These are phyloP conservation scores for Valencia hispanica DNA, from an alignment of 2,797 vertebrate genomes.

Conservation along the genomic window DNA sequence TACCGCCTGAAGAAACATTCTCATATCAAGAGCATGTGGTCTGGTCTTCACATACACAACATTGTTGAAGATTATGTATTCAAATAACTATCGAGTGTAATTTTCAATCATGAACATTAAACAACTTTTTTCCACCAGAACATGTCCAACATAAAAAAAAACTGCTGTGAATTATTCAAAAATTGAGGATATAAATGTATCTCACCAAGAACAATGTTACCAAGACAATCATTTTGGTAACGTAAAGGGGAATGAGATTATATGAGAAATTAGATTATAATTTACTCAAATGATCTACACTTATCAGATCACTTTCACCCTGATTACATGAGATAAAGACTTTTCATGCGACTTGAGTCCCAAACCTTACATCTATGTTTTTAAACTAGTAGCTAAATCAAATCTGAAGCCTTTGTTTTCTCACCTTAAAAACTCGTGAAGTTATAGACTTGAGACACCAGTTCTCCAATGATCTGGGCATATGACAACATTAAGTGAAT, in stretches of 20 bases:
- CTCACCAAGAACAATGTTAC: neutral
- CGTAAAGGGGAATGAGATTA: neutral
- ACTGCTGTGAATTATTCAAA: neutral
- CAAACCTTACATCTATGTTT: neutral
- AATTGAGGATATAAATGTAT: neutral
- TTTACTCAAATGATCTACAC: neutral
- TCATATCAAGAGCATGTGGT: neutral
- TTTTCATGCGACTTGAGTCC: neutral
- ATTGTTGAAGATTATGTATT: neutral
- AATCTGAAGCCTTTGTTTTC: neutral
- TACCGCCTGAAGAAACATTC: neutral
- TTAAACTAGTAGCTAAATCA: too few relatives aligned
- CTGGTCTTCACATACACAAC: neutral
- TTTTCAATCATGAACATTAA: neutral
- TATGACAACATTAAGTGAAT: neutral
- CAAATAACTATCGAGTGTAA: neutral
- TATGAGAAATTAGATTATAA: neutral
- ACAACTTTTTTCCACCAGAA: neutral
- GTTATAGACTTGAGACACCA: neutral
- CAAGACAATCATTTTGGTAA: neutral
- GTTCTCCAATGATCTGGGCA: neutral
- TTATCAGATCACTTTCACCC: neutral
- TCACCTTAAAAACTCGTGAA: neutral
- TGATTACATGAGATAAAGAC: neutral
- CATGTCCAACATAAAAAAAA: neutral